Conservation (phyloP, 2,888 invertebrate genomes). For the Neria commutata region DNA sequence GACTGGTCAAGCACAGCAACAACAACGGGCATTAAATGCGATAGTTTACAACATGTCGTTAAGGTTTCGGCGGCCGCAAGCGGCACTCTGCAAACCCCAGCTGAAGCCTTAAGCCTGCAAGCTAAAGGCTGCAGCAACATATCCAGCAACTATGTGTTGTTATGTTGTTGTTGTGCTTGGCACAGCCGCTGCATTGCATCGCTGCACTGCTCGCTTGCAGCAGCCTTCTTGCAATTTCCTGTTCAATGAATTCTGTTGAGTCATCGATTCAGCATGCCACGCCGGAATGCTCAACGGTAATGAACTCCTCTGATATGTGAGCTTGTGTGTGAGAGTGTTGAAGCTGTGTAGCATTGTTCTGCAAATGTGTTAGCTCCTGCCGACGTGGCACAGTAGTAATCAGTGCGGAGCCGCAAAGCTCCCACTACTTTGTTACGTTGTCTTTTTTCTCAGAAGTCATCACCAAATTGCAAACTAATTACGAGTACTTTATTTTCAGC, state of each 20-base stretch:
- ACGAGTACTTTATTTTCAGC: no score
- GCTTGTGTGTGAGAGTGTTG: no score
- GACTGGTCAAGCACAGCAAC: conserved; percentile 1
- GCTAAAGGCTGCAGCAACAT: neutral
- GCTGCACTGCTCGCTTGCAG: neutral
- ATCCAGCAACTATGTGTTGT: conserved; percentile 23
- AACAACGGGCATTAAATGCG: conserved; percentile 27
- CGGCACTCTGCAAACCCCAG: no score
- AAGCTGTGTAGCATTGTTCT: no score
- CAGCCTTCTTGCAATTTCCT: conserved; percentile 34
- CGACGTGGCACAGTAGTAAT: no score
- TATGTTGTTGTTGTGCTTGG: conserved; percentile 21
- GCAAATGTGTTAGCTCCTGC: no score
- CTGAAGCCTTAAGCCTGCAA: conserved; percentile 5
- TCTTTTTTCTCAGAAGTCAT: no score
- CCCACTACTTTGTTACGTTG: no score
- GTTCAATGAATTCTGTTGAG: conserved; percentile 42
- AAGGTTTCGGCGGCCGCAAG: no score
- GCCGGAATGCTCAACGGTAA: neutral
- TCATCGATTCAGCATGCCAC: conserved; percentile 36
- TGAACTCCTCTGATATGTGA: no score
- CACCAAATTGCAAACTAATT: no score
- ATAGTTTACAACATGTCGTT: conserved; percentile 35
- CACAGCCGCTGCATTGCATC: conserved; percentile 37
- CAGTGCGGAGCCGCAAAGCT: no score